These are phyloP conservation scores for Puntigrus tetrazona DNA, from an alignment of 2,113 vertebrate genomes.

Conservation along the genomic window DNA sequence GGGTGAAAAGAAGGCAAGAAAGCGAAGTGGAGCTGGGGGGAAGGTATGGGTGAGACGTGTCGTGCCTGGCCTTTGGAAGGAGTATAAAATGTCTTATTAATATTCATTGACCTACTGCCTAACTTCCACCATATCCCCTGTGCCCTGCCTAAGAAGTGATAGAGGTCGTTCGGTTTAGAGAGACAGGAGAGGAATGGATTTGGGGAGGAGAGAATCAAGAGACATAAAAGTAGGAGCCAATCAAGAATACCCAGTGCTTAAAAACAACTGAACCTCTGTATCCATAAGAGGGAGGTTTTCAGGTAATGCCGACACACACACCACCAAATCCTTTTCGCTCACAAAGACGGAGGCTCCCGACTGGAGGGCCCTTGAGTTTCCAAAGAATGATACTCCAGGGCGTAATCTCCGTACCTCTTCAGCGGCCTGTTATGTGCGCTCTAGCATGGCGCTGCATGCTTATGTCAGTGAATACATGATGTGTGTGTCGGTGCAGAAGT, in stretches of 20 bases:
- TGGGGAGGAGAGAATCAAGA: neutral
- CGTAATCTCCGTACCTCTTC: conserved; percentile 19
- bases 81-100: conserved; percentile 46
- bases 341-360: neutral
- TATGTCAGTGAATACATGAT: conserved; percentile 2
- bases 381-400: conserved; percentile 13
- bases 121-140: conserved; percentile 35
- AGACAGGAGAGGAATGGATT: conserved; percentile 17
- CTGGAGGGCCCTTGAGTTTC: conserved; percentile 16
- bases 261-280: neutral
- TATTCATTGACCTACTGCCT: conserved; percentile 48
- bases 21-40: neutral
- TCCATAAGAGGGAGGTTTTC: neutral
- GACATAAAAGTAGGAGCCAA: conserved; percentile 39
- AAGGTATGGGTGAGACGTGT: neutral
- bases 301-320: neutral
- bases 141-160: conserved; percentile 23
- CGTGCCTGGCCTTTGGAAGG: conserved; percentile 33
- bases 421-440: neutral
- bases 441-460: neutral
- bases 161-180: conserved; percentile 23
- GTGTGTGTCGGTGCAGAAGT: conserved; percentile 13
- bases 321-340: neutral
- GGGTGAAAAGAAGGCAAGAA: neutral
- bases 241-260: neutral